These are phyloP conservation scores for Orchesella flavescens DNA, from an alignment of 2,888 invertebrate genomes.

Conservation along the genomic window DNA sequence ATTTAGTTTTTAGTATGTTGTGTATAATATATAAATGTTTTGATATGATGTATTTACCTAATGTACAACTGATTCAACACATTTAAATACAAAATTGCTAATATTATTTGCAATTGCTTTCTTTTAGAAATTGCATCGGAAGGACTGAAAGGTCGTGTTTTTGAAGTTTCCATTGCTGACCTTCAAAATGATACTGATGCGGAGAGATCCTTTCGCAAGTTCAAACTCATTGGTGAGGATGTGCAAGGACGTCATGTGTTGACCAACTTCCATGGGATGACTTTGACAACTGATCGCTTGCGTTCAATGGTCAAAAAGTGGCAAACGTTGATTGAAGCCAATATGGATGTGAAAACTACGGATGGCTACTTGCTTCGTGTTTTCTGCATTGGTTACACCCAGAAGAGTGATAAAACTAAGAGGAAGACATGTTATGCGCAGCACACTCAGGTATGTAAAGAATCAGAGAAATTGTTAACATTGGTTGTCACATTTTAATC, in stretches of 20 bases:
- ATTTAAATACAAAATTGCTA: no score
- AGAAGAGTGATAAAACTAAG: conserved; percentile 93
- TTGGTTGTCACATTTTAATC: no score
- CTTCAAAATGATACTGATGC: conserved; percentile 96
- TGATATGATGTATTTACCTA: conserved; percentile 19
- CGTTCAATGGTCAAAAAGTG: conserved; percentile 99
- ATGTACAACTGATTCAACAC: no score
- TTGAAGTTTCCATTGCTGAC: conserved; percentile 98
- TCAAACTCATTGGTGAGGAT: conserved; percentile 97
- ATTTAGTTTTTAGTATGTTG: neutral
- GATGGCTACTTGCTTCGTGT: conserved; percentile 96
- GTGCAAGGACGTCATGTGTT: conserved; percentile 96
- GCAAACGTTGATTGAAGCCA: conserved; percentile 97
- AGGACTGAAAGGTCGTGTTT: conserved; percentile 96
- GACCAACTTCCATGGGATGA: conserved; percentile 99
- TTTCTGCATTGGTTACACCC: conserved; percentile 99
- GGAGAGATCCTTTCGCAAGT: conserved; percentile 98
- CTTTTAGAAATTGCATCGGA: conserved; percentile 91
- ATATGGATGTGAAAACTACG: conserved; percentile 97
- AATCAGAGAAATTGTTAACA: neutral
- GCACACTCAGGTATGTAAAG: conserved; percentile 82
- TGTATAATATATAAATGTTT: neutral
- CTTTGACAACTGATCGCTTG: conserved; percentile 98
- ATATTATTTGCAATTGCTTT: no score
- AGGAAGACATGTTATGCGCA: conserved; percentile 99